Evolutionary conservation across 2,113 vertebrate genomes (phyloP).

Genomic region (Dolichallabes microphthalmus): DNA sequence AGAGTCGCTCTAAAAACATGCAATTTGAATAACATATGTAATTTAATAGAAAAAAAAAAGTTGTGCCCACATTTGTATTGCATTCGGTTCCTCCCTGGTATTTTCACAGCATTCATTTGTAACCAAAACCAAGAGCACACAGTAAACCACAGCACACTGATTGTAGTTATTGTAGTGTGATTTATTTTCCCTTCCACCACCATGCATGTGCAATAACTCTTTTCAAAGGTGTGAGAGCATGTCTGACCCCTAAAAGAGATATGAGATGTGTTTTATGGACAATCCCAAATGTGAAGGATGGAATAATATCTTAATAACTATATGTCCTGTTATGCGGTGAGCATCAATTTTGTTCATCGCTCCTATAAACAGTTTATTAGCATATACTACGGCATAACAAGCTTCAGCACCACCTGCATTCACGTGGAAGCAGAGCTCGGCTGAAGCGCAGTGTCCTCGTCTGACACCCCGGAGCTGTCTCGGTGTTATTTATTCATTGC

Average conservation of each 20-base stretch:
- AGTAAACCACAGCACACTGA: not conserved
- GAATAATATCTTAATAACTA: not conserved
- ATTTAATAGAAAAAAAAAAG: too few relatives aligned
- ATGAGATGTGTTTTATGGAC: not conserved
- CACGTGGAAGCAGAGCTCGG: not conserved
- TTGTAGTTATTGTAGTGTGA: constrained; percentile 7
- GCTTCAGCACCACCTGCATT: not conserved
- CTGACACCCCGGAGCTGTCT: constrained; percentile 3
- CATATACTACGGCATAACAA: not conserved
- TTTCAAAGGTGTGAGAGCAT: not conserved
- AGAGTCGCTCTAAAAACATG: too few relatives aligned
- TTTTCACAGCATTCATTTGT: not conserved
- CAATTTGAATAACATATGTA: too few relatives aligned
- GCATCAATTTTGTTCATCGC: not conserved
- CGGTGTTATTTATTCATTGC: constrained; percentile 15
- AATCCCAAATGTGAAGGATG: not conserved
- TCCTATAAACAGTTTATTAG: not conserved
- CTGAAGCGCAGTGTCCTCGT: not conserved
- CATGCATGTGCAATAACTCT: not conserved
- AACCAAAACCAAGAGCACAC: not conserved
- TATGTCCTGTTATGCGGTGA: not conserved
- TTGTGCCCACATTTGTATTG: too few relatives aligned
- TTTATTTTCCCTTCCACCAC: not conserved
- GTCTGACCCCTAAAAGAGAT: not conserved
- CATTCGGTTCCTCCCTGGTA: not conserved